Evolutionary conservation across 2,888 invertebrate species (phyloP).

Genomic region (Scaptomyza caliginosa): DNA sequence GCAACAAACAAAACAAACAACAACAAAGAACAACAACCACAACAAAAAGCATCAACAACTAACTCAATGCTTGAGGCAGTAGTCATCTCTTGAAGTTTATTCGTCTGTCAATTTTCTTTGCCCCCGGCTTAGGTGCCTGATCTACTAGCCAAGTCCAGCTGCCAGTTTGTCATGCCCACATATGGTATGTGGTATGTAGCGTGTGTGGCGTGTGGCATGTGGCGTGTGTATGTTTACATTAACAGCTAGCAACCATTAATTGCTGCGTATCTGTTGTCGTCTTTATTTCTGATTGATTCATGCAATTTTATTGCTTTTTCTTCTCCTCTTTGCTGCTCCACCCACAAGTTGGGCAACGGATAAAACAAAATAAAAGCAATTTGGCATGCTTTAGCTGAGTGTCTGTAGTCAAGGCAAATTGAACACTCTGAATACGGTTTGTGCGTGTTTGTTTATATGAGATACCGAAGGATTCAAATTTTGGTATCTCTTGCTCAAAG

Average conservation of each 20-base stretch:
- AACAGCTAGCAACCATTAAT: slow-evolving; percentile 41
- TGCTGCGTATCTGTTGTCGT: slow-evolving; percentile 47
- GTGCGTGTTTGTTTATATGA: neutral
- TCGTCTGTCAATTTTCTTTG: neutral
- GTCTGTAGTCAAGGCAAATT: neutral
- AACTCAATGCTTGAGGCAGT: slow-evolving; percentile 22
- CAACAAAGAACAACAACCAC: slow-evolving; percentile 2
- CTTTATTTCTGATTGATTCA: slow-evolving; percentile 46
- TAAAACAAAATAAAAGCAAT: neutral
- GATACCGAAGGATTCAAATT: neutral
- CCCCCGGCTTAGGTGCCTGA: neutral
- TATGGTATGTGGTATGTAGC: slow-evolving; percentile 1
- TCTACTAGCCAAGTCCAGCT: slow-evolving; percentile 14
- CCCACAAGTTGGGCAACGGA: neutral
- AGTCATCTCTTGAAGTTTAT: slow-evolving; percentile 8
- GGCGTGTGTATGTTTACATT: slow-evolving; percentile 33
- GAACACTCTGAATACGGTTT: neutral
- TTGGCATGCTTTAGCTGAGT: neutral
- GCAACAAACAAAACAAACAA: no score
- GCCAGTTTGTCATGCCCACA: slow-evolving; percentile 13
- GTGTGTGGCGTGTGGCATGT: slow-evolving; percentile 24
- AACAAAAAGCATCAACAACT: slow-evolving; percentile 7
- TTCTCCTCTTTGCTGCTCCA: no score
- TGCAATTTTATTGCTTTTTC: slow-evolving; percentile 33
- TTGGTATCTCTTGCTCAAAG: neutral